A percentile compares a stretch with the other conserved stretches of the same genome.
These are phyloP conservation scores for Episyrphus balteatus DNA, from an alignment of 1,140 invertebrate genomes.

Conservation along the genomic window DNA sequence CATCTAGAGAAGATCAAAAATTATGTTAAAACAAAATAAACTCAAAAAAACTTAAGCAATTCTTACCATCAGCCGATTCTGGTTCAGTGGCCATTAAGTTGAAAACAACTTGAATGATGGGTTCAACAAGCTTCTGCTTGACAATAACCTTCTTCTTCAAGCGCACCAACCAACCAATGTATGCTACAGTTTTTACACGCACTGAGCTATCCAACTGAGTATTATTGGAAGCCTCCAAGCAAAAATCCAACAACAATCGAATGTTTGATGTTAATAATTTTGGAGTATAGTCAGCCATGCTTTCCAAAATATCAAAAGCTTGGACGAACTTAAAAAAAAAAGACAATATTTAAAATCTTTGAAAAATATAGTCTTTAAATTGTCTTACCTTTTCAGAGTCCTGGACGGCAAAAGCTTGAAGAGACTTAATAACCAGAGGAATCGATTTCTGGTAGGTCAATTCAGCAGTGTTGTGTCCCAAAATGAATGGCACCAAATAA, in stretches of 20 bases:
- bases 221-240: slow-evolving; percentile 49
- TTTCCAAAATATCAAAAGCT: slow-evolving; percentile 61
- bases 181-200: slow-evolving; percentile 54
- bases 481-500: slow-evolving; percentile 25
- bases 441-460: slow-evolving; percentile 50
- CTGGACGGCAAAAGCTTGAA: slow-evolving; percentile 42
- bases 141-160: slow-evolving; percentile 63
- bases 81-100: slow-evolving; percentile 50
- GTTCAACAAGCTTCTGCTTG: slow-evolving; percentile 61
- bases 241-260: slow-evolving; percentile 53
- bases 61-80: slow-evolving; percentile 31
- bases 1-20: slow-evolving; percentile 19
- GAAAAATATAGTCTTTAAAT: not conserved
- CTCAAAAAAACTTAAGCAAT: too few relatives aligned
- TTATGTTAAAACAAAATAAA: not conserved
- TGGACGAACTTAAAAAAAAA: slow-evolving; percentile 39
- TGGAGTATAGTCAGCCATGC: slow-evolving; percentile 55
- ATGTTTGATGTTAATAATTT: slow-evolving; percentile 52
- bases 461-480: slow-evolving; percentile 22
- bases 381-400: slow-evolving; percentile 17
- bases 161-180: slow-evolving; percentile 51
- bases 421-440: slow-evolving; percentile 48
- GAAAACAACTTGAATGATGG: slow-evolving; percentile 58
- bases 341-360: not conserved
- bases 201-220: slow-evolving; percentile 44